Conservation (phyloP, 1,140 invertebrate genomes). For the Drosophila carrolli region DNA sequence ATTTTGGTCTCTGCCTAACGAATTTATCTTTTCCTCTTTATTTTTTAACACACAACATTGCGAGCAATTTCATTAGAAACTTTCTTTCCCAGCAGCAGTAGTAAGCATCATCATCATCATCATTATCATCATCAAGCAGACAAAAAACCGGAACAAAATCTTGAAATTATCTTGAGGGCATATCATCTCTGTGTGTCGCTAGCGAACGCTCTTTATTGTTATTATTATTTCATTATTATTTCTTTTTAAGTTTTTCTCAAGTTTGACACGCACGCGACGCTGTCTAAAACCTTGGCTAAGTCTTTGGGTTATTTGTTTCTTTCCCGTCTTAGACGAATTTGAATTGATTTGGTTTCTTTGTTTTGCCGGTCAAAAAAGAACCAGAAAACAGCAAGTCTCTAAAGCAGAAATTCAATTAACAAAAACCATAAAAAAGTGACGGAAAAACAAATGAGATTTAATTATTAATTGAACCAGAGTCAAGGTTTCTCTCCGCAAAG, state of each 20-base stretch:
- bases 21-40: constrained; percentile 48
- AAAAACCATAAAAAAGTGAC: constrained; percentile 51
- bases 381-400: constrained; percentile 34
- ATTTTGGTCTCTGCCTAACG: constrained; percentile 62
- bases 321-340: constrained; percentile 38
- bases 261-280: constrained; percentile 61
- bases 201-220: constrained; percentile 52
- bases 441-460: constrained; percentile 68
- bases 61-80: constrained; percentile 76
- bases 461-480: constrained; percentile 77
- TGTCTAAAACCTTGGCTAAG: constrained; percentile 50
- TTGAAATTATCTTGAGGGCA: constrained; percentile 48
- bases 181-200: constrained; percentile 35
- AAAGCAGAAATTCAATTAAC: constrained; percentile 68
- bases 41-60: constrained; percentile 61
- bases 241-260: constrained; percentile 52
- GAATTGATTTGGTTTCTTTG: constrained; percentile 46
- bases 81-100: constrained; percentile 67
- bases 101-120: no score
- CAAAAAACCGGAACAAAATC: constrained; percentile 72
- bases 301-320: constrained; percentile 52
- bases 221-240: constrained; percentile 57
- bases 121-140: constrained; percentile 14
- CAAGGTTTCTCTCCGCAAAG: constrained; percentile 52
- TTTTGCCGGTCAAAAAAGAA: constrained; percentile 49